Percentiles rank a stretch among this genome's conserved stretches.
Evolutionary conservation across 1,140 invertebrate genomes (phyloP).

Genomic region (Drosophila lowei): DNA sequence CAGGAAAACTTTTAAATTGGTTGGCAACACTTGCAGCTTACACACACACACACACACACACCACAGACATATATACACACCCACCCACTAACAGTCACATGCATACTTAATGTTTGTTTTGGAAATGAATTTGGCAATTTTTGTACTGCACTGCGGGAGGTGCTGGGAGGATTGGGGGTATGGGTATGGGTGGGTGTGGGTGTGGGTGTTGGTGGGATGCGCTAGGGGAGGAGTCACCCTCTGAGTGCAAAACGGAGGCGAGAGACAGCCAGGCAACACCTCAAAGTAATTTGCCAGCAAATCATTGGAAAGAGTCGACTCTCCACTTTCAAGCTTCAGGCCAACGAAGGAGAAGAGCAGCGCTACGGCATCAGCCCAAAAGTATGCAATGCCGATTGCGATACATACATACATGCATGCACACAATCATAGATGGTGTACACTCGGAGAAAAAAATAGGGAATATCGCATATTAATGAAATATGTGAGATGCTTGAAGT

Average conservation of each 20-base stretch:
- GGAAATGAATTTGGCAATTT: conserved; percentile 81
- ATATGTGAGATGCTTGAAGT: too few species aligned
- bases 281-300: conserved; percentile 80
- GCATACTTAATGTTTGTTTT: conserved; percentile 76
- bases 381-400: conserved; percentile 74
- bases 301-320: conserved; percentile 69
- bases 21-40: conserved; percentile 73
- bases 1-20: conserved; percentile 81
- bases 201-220: too few species aligned
- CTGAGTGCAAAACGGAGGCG: conserved; percentile 47
- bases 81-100: conserved; percentile 20
- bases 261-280: conserved; percentile 61
- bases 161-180: background rate
- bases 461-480: too few species aligned
- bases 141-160: conserved; percentile 43
- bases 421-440: background rate
- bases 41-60: conserved; percentile 18
- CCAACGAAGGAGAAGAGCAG: conserved; percentile 10
- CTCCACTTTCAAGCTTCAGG: conserved; percentile 1
- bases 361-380: conserved; percentile 53
- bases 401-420: conserved; percentile 27
- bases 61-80: conserved; percentile 7
- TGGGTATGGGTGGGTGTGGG: too few species aligned
- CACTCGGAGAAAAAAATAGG: too few species aligned
- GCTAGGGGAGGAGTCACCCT: background rate